These are phyloP conservation scores for Dioctria rufipes DNA, from an alignment of 2,888 invertebrate genomes.

Conservation along the genomic window DNA sequence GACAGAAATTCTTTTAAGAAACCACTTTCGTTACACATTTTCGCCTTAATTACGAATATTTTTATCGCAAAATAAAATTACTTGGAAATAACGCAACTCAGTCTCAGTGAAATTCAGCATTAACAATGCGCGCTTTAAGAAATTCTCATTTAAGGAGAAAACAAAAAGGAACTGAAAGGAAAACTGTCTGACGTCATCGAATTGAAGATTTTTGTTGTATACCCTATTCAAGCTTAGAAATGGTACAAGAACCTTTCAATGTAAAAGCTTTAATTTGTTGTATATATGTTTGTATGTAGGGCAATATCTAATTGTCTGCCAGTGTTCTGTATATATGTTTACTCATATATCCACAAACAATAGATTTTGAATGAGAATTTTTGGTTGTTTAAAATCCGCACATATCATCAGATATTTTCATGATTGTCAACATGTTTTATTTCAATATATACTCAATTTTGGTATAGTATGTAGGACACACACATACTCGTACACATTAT, in stretches of 20 bases:
- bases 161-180: constrained; percentile 14
- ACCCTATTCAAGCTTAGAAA: constrained; percentile 9
- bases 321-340: background rate
- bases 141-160: constrained; percentile 9
- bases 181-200: constrained; percentile 25
- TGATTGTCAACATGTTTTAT: constrained; percentile 5
- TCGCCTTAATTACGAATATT: constrained; percentile 32
- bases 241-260: constrained; percentile 26
- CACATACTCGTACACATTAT: constrained; percentile 4
- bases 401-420: constrained; percentile 15
- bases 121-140: constrained; percentile 10
- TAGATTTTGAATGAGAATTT: constrained; percentile 14
- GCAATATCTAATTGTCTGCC: background rate
- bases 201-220: constrained; percentile 33
- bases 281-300: background rate
- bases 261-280: background rate
- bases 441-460: constrained; percentile 7
- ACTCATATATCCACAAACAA: background rate
- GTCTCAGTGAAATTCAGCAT: constrained; percentile 2
- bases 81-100: background rate
- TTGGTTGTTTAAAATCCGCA: constrained; percentile 5
- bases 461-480: background rate
- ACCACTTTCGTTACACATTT: background rate
- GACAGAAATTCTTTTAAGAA: background rate
- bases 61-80: constrained; percentile 28